These are phyloP conservation scores for Belonocnema kinseyi DNA, from an alignment of 1,140 invertebrate genomes.

Conservation along the genomic window DNA sequence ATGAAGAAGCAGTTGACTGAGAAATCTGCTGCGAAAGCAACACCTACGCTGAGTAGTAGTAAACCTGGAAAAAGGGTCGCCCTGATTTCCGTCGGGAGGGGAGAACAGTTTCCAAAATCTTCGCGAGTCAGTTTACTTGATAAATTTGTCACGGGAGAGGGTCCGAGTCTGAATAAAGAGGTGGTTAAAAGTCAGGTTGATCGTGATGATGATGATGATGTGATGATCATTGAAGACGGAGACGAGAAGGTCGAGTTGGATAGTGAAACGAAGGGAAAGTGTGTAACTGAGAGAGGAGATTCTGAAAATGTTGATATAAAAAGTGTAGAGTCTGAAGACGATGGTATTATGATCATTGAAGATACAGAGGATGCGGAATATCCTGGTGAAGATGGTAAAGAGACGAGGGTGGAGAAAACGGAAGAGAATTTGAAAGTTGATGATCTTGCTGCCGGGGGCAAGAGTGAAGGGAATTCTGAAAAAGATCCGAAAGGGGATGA, in stretches of 20 bases:
- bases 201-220: conserved; percentile 37
- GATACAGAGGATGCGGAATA: conserved; percentile 5
- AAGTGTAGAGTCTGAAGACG: conserved; percentile 26
- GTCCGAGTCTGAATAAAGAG: background rate
- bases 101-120: conserved; percentile 59
- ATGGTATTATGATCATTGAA: conserved; percentile 11
- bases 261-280: background rate
- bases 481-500: background rate
- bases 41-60: conserved; percentile 35
- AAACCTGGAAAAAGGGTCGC: conserved; percentile 63
- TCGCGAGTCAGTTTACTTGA: conserved; percentile 54
- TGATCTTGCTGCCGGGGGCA: background rate
- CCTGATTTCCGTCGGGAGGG: conserved; percentile 62
- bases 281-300: background rate
- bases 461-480: background rate
- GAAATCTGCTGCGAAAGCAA: conserved; percentile 44
- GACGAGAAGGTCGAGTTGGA: conserved; percentile 17
- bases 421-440: background rate
- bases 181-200: background rate
- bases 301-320: background rate
- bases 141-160: conserved; percentile 45
- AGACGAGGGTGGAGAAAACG: background rate
- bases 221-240: conserved; percentile 43
- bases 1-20: conserved; percentile 70
- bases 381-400: background rate